These are phyloP conservation scores for Pomacea canaliculata DNA, from an alignment of 2,888 invertebrate species.

Conservation along the genomic window DNA sequence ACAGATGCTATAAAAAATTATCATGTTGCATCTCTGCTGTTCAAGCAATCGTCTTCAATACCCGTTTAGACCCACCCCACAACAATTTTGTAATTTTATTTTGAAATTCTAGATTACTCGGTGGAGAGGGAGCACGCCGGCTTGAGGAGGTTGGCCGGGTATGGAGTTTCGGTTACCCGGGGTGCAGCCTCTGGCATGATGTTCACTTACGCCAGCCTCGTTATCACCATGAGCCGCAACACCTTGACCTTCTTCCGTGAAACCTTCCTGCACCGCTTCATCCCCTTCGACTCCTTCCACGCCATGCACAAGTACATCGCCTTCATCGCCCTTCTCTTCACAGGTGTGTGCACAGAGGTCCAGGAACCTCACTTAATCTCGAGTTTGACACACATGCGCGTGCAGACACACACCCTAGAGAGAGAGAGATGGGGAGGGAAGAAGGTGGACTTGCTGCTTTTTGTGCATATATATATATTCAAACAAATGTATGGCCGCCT, in stretches of 20 bases:
- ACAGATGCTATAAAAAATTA: too few relatives aligned
- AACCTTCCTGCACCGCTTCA: constrained; percentile 73
- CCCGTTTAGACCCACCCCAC: too few relatives aligned
- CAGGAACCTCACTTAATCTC: too few relatives aligned
- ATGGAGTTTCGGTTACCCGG: constrained; percentile 75
- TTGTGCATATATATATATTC: too few relatives aligned
- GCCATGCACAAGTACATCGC: constrained; percentile 76
- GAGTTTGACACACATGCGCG: too few relatives aligned
- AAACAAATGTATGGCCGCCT: too few relatives aligned
- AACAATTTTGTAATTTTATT: too few relatives aligned
- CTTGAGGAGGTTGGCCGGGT: constrained; percentile 74
- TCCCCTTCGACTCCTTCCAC: constrained; percentile 76
- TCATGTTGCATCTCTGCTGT: too few relatives aligned
- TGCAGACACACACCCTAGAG: too few relatives aligned
- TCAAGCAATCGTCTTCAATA: too few relatives aligned
- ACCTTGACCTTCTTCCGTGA: constrained; percentile 73
- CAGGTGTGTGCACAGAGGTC: constrained; percentile 64
- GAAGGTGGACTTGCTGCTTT: too few relatives aligned
- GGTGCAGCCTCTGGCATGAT: constrained; percentile 77
- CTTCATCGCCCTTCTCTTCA: constrained; percentile 73
- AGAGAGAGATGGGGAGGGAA: too few relatives aligned
- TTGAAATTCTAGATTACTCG: constrained; percentile 70
- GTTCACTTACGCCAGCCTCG: constrained; percentile 74
- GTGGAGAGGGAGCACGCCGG: constrained; percentile 76
- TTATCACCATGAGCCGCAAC: constrained; percentile 76